phyloP scores from a whole-genome alignment of 2,888 invertebrate genomes.

The Biston stratarius region DNA sequence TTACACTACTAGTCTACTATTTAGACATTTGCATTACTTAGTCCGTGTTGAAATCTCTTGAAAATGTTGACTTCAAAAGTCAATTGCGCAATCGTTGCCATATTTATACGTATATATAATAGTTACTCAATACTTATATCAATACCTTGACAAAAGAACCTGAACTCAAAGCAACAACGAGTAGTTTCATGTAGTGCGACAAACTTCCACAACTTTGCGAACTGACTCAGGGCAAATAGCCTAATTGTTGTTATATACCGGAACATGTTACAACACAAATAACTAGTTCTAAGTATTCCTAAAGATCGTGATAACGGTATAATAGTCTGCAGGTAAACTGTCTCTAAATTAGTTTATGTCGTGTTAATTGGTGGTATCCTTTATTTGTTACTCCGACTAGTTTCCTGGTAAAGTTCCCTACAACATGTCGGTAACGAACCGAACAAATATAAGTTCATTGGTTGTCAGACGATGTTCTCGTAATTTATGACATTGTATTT shows the following conservation, averaged over 20 bases:
- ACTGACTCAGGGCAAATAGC: conserved; percentile 59
- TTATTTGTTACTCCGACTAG: conserved; percentile 9
- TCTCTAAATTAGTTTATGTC: conserved; percentile 14
- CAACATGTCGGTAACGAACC: conserved; percentile 3
- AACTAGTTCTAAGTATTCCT: background rate
- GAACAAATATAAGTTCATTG: background rate
- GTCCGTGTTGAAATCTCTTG: too few species aligned
- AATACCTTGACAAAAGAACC: background rate
- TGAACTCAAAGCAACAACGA: conserved; percentile 49
- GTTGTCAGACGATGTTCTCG: background rate
- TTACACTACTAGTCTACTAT: too few species aligned
- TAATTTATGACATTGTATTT: background rate
- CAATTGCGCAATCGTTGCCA: too few species aligned
- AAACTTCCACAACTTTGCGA: conserved; percentile 51
- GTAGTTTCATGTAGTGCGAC: conserved; percentile 47
- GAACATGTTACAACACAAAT: conserved; percentile 27
- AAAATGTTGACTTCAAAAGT: too few species aligned
- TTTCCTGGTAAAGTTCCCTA: conserved; percentile 3
- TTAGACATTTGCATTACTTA: too few species aligned
- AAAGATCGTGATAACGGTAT: conserved; percentile 7
- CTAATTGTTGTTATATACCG: conserved; percentile 46
- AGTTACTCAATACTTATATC: background rate
- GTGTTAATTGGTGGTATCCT: conserved; percentile 11
- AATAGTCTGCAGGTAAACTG: background rate
- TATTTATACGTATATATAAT: too few species aligned